Conservation (phyloP, 2,113 vertebrate genomes). For the Ciconia boyciana region DNA sequence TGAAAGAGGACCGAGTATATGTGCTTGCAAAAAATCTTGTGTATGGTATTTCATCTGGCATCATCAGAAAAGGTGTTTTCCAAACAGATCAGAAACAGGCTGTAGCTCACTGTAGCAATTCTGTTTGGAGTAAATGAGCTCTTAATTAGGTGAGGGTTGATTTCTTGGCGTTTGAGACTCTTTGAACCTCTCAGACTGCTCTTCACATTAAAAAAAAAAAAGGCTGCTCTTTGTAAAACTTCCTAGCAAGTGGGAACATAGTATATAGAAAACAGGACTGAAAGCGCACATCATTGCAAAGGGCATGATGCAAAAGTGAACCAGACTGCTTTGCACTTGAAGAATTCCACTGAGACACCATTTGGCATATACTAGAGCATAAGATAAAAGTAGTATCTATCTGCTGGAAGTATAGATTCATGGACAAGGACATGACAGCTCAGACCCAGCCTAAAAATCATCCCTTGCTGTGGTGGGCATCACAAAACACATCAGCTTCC, state of each 20-base stretch:
- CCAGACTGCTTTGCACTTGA: background rate
- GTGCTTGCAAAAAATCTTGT: background rate
- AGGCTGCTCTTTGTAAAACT: background rate
- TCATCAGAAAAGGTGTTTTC: conserved; percentile 53
- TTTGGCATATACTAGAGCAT: background rate
- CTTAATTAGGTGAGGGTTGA: conserved; percentile 55
- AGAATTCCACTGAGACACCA: background rate
- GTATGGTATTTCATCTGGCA: conserved; percentile 26
- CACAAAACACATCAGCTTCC: background rate
- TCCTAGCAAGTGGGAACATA: background rate
- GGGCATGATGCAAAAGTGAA: background rate
- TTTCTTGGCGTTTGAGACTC: background rate
- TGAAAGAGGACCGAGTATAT: background rate
- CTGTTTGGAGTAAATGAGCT: conserved; percentile 36
- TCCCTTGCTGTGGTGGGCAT: background rate
- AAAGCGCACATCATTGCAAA: background rate
- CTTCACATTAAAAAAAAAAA: background rate
- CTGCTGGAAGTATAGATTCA: background rate
- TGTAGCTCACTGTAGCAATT: conserved; percentile 31
- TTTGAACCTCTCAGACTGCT: conserved; percentile 38
- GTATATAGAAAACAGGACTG: background rate
- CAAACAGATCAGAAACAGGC: conserved; percentile 40
- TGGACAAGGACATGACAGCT: background rate
- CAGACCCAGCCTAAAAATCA: background rate
- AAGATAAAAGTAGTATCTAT: background rate